Evolutionary conservation across 2,113 vertebrate species (phyloP), one percentile per base, ranked within the genome.

Genomic region (Oophaga pumilio): DNA sequence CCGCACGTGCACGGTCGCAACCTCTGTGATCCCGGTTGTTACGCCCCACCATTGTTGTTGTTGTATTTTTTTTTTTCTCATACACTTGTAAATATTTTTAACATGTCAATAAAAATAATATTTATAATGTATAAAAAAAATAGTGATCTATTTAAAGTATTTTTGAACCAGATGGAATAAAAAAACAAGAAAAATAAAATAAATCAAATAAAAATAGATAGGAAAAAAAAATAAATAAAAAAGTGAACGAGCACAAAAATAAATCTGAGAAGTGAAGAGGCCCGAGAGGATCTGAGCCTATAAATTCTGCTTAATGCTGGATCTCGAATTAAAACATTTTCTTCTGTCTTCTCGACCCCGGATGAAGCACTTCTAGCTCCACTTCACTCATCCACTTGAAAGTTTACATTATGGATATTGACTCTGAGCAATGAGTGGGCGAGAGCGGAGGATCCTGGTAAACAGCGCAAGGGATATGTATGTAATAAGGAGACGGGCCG

Each of bases 321-420:
- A 12, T 69, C 66, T 28, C n/a, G 24, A 26, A 33, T 71, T 15
- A 14, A 71, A 71, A 33, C 13, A 69, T 28, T 17, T 33, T 71
- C 68, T 28, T 73, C 28, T 73, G 33, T 73, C 69, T 73, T 4
- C 28, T 14, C 26, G 28, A 33, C 68, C 33, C 33, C 33, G 33
- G 33, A 17, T 71, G 78, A 62, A 62, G 12, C 26, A 33, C 53
- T 79, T 57, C n/a, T 17, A 28, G 11, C 28, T 82, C 79, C 18
- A 49, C 57, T 82, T 64, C 28, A 64, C 79, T 64, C 33, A 49
- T 64, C 57, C 33, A 64, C 59, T 64, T 82, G 7, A 64, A 4
- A 64, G 79, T 82, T 82, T 64, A 81, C 52, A 62, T 81, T 60
- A 82, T 43, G 60, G 33, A 28, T 11, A n/a, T 6, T 8, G 18